Conservation (phyloP, 2,113 vertebrate genomes). For the Atractosteus spatula region DNA sequence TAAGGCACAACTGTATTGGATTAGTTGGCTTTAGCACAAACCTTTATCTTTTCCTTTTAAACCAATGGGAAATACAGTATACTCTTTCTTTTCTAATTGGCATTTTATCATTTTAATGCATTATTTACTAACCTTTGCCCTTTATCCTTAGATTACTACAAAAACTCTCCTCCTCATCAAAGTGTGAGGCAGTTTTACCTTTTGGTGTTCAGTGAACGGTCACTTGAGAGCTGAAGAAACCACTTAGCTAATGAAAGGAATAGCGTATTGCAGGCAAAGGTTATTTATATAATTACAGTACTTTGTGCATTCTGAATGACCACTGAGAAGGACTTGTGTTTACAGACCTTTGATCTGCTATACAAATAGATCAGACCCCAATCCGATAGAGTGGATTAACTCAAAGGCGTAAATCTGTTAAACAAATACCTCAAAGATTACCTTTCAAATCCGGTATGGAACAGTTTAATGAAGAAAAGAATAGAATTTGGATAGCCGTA, state of each 20-base stretch:
- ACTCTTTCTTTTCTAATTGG: constrained; percentile 65
- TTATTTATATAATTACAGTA: constrained; percentile 65
- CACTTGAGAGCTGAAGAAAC: constrained; percentile 32
- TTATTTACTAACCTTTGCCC: constrained; percentile 50
- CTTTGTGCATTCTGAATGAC: not conserved
- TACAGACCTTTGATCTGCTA: not conserved
- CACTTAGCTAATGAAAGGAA: constrained; percentile 69
- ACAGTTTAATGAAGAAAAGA: constrained; percentile 25
- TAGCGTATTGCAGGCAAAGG: constrained; percentile 57
- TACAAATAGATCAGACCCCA: constrained; percentile 39
- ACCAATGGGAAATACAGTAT: constrained; percentile 70
- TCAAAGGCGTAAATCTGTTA: constrained; percentile 60
- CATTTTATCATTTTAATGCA: constrained; percentile 38
- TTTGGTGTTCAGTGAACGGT: constrained; percentile 17
- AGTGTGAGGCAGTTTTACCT: constrained; percentile 2
- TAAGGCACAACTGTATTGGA: constrained; percentile 62
- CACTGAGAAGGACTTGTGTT: not conserved
- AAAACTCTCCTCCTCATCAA: constrained; percentile 14
- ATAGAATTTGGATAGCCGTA: constrained; percentile 31
- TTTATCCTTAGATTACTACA: not conserved
- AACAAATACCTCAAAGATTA: constrained; percentile 54
- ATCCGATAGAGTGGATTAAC: constrained; percentile 57
- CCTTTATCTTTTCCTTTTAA: constrained; percentile 76
- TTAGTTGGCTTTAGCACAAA: constrained; percentile 62
- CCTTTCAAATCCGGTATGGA: constrained; percentile 22